A percentile compares a stretch with the other conserved stretches of the same genome.
These are phyloP conservation scores for Sphinx pinastri DNA, from an alignment of 2,888 invertebrate species.

Conservation along the genomic window DNA sequence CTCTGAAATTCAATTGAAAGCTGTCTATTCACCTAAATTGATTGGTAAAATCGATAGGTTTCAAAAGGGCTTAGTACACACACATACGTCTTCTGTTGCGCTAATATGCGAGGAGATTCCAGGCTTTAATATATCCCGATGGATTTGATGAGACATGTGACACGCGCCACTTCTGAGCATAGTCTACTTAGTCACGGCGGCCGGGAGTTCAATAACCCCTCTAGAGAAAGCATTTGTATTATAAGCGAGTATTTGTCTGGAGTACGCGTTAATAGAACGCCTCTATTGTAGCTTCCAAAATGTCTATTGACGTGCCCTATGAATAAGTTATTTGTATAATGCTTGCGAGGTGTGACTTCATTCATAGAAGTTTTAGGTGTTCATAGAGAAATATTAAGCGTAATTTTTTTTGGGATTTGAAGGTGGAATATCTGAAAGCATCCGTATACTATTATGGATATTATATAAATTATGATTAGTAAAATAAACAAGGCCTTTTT, in stretches of 20 bases:
- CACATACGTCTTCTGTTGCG: background rate
- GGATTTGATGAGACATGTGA: conserved; percentile 24
- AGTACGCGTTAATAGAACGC: background rate
- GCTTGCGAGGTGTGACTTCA: background rate
- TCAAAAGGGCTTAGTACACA: background rate
- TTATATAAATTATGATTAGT: background rate
- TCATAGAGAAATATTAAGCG: background rate
- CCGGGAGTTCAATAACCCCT: background rate
- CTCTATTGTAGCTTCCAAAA: background rate
- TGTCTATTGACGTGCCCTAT: background rate
- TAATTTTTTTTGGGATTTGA: background rate
- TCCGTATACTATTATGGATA: background rate
- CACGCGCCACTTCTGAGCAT: background rate
- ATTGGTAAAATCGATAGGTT: conserved; percentile 15
- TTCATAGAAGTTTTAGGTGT: no score
- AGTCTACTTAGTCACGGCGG: conserved; percentile 19
- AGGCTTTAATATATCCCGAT: conserved; percentile 18
- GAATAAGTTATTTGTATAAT: background rate
- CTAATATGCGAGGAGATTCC: conserved; percentile 15
- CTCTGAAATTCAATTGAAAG: background rate
- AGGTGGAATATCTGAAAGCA: no score
- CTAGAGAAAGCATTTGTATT: background rate
- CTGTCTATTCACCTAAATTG: background rate
- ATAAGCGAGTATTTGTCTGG: conserved; percentile 1
- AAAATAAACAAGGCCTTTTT: no score